Percentiles rank a stretch among this genome's conserved stretches.
Evolutionary conservation across 2,888 invertebrate genomes (phyloP).

Genomic region (Aricia artaxerxes): DNA sequence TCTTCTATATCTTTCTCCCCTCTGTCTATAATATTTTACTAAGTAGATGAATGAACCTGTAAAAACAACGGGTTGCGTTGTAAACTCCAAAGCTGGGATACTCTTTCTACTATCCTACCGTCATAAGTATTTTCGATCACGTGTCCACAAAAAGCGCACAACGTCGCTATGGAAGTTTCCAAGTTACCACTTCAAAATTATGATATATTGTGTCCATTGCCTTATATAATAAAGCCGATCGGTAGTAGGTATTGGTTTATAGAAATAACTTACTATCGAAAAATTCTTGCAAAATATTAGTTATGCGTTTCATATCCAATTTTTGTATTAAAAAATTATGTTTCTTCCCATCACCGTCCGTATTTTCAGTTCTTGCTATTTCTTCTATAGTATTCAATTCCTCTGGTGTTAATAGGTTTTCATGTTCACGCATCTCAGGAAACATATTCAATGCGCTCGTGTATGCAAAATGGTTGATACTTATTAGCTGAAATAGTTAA

Average conservation of each 20-base stretch:
- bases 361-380: constrained; percentile 54
- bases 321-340: constrained; percentile 43
- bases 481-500: constrained; percentile 57
- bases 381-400: constrained; percentile 58
- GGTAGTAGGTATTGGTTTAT: no score
- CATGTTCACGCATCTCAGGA: constrained; percentile 73
- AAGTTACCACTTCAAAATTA: no score
- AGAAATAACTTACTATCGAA: constrained; percentile 28
- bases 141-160: no score
- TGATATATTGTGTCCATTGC: no score
- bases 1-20: constrained; percentile 57
- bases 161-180: no score
- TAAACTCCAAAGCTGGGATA: no score
- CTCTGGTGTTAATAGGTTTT: constrained; percentile 57
- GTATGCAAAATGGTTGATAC: constrained; percentile 66
- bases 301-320: constrained; percentile 51
- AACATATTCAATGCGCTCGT: constrained; percentile 72
- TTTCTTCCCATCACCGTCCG: constrained; percentile 49
- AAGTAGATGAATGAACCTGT: constrained; percentile 71
- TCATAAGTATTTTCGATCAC: background rate
- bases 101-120: background rate
- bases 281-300: constrained; percentile 47
- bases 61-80: background rate
- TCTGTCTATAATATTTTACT: constrained; percentile 53
- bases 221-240: no score